Evolutionary conservation across 2,888 invertebrate species (phyloP), one percentile per base, ranked within the genome.

Genomic region (Lasioglossum vierecki): DNA sequence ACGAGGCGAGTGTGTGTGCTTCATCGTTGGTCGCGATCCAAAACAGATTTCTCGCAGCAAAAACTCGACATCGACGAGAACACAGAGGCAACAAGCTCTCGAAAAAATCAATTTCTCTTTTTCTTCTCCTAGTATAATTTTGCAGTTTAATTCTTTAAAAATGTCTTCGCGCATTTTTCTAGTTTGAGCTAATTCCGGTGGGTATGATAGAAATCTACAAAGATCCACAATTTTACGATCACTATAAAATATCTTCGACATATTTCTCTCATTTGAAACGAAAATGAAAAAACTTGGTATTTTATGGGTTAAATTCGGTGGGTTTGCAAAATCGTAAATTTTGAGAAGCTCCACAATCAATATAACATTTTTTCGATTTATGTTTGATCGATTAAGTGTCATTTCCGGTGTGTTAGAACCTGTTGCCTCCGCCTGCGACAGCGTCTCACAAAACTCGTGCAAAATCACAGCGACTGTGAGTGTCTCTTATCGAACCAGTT

Each of bases 401-500:
- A 26, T 30, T 60, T 60, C 22, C 35, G 35, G 18, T 22, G 22
- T 68, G 63, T 66, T 22, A 66, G 68, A 41, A 9, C 41, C 82
- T 53, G 71, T 79, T 82, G 26, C 77, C 74, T 84, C 79, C 46
- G 49, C 35, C 13, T 13, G 63, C 41, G 18, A 26, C 18, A 70
- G 63, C 53, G 63, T 82, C 53, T 60, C 22, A 68, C 66, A 8
- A 75, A 84, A 84, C 66, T 86, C 87, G 86, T 88, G 84, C 82
- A 86, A 84, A 63, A 76, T 84, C 79, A 79, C 79, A 87, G 72
- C 78, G 78, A 68, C 26, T 70, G 80, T 35, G 68, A 80, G 82
- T 80, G 84, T 82, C 35, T 15, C 44, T 70, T 63, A 66, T 75
- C 70, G 63, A 81, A 49, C 53, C 57, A 66, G 70, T 53, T 41